Evolutionary conservation across 2,797 vertebrate species (phyloP).

Genomic region (Orientallactaga sibirica): DNA sequence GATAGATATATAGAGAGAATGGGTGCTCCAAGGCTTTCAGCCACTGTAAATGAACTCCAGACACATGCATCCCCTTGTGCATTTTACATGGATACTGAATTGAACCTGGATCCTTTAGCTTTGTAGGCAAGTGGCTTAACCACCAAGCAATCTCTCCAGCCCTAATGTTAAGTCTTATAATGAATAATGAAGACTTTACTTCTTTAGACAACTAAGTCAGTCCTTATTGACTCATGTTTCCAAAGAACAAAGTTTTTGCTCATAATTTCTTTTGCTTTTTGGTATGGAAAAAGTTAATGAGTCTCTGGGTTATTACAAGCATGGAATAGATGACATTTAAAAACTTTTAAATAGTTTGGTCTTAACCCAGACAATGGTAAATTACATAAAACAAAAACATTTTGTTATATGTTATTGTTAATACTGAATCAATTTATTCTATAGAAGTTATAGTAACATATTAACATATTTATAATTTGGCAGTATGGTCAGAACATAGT

Average conservation of each 20-base stretch:
- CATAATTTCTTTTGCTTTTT: slow-evolving; percentile 72
- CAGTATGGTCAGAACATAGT: slow-evolving; percentile 58
- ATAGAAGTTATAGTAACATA: slow-evolving; percentile 63
- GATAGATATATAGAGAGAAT: too few species aligned
- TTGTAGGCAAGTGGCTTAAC: not conserved
- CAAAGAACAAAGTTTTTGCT: slow-evolving; percentile 70
- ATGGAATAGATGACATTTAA: slow-evolving; percentile 78
- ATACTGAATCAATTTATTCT: slow-evolving; percentile 71
- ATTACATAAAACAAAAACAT: slow-evolving; percentile 71
- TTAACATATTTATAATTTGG: slow-evolving; percentile 38
- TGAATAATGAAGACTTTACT: slow-evolving; percentile 4
- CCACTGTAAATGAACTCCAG: too few species aligned
- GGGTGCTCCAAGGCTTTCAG: too few species aligned
- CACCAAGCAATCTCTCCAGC: not conserved
- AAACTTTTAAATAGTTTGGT: slow-evolving; percentile 78
- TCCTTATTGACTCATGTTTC: slow-evolving; percentile 60
- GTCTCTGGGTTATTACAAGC: slow-evolving; percentile 74
- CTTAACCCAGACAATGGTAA: slow-evolving; percentile 74
- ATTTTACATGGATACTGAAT: not conserved
- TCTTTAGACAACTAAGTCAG: slow-evolving; percentile 53
- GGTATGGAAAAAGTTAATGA: slow-evolving; percentile 76
- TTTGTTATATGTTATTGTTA: slow-evolving; percentile 74
- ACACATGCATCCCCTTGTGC: too few species aligned
- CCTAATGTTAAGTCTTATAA: slow-evolving; percentile 67
- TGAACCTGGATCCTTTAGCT: not conserved